A percentile compares a stretch with the other conserved stretches of the same genome.
phyloP scores from a whole-genome alignment of 2,888 invertebrate species.

The Spisula solida region DNA sequence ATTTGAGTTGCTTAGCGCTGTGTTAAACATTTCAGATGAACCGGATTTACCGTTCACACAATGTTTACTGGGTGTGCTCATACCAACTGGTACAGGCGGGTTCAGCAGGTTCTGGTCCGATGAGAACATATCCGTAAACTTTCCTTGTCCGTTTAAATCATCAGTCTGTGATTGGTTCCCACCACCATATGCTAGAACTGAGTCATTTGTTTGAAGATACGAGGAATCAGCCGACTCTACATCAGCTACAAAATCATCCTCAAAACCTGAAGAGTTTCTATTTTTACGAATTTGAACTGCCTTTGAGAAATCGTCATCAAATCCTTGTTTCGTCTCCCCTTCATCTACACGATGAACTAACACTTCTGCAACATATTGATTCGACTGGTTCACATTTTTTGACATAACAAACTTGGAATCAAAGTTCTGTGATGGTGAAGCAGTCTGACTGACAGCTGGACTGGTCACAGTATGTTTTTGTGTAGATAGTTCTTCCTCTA shows the following conservation, averaged over 20 bases:
- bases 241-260: slow-evolving; percentile 64
- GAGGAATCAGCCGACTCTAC: slow-evolving; percentile 45
- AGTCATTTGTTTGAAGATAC: slow-evolving; percentile 68
- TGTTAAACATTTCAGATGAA: slow-evolving; percentile 55
- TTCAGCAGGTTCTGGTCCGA: slow-evolving; percentile 59
- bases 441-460: slow-evolving; percentile 57
- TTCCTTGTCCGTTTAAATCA: slow-evolving; percentile 27
- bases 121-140: slow-evolving; percentile 47
- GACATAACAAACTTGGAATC: slow-evolving; percentile 67
- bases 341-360: slow-evolving; percentile 65
- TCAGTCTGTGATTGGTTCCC: slow-evolving; percentile 58
- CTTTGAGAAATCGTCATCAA: slow-evolving; percentile 68
- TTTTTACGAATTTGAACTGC: slow-evolving; percentile 58
- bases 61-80: slow-evolving; percentile 71
- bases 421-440: slow-evolving; percentile 44
- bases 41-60: slow-evolving; percentile 41
- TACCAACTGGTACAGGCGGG: slow-evolving; percentile 67
- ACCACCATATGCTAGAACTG: slow-evolving; percentile 69
- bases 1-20: slow-evolving; percentile 55
- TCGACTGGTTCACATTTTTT: slow-evolving; percentile 61
- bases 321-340: slow-evolving; percentile 46
- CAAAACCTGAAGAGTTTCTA: slow-evolving; percentile 58
- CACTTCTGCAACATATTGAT: slow-evolving; percentile 68
- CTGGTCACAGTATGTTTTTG: slow-evolving; percentile 46
- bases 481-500: slow-evolving; percentile 88